Percentiles rank a stretch among this genome's conserved stretches.
These are phyloP conservation scores for Aldrovandia affinis DNA, from an alignment of 2,797 vertebrate species.

Conservation along the genomic window DNA sequence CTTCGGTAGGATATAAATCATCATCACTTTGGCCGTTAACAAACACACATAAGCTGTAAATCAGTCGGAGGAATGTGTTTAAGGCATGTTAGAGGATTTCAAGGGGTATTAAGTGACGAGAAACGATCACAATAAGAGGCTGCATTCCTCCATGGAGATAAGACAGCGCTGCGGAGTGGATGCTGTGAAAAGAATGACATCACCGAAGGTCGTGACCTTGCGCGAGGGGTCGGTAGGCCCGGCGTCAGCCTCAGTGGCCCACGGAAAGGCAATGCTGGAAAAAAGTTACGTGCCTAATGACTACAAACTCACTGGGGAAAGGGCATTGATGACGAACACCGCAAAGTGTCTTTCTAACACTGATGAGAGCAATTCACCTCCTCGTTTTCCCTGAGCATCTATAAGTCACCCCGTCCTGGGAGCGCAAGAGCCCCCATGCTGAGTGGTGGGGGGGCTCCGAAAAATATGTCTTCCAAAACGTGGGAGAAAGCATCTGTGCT, in stretches of 20 bases:
- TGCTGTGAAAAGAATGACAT: slow-evolving; percentile 53
- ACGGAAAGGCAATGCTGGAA: too few relatives aligned
- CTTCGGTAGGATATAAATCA: slow-evolving; percentile 57
- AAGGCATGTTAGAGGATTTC: slow-evolving; percentile 55
- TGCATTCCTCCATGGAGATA: slow-evolving; percentile 74
- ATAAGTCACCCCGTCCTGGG: neutral
- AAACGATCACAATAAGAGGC: slow-evolving; percentile 72
- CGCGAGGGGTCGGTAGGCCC: slow-evolving; percentile 19
- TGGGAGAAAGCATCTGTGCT: neutral
- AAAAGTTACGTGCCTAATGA: too few relatives aligned
- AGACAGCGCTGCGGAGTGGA: slow-evolving; percentile 43
- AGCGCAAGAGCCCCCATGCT: neutral
- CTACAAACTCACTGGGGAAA: too few relatives aligned
- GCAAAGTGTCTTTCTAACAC: too few relatives aligned
- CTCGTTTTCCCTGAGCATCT: slow-evolving; percentile 12
- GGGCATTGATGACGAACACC: too few relatives aligned
- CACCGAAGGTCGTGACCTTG: slow-evolving; percentile 58
- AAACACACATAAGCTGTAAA: slow-evolving; percentile 57
- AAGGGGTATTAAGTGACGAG: slow-evolving; percentile 75
- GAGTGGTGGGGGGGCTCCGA: neutral
- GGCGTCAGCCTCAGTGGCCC: neutral
- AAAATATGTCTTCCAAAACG: neutral
- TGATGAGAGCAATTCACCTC: slow-evolving; percentile 2
- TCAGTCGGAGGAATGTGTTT: slow-evolving; percentile 60
- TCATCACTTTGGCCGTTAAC: slow-evolving; percentile 59